Base-by-base conservation (phyloP, 2,888 invertebrate genomes). In the Drosophila austrosaltans region DNA sequence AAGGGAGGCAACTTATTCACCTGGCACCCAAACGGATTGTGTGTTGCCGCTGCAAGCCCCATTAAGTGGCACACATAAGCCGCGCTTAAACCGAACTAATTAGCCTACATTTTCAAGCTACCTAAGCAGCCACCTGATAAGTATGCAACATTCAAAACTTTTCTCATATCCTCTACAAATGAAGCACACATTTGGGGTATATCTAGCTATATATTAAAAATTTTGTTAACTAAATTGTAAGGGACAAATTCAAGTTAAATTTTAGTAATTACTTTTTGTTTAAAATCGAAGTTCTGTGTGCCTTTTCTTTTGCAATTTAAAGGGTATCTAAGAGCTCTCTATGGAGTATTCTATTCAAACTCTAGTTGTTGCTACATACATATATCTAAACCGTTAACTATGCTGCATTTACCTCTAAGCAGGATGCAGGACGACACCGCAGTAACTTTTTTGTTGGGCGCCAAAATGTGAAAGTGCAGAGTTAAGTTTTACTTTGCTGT, bases 61-160 rank as follows among this genome's bases (percentile, higher is more conserved):
- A 74, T 72, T 73, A 85, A 82, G 68, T 69, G 71, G 44, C 69
- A 60, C 69, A 60, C 72, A 77, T 81, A 81, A 84, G 87, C 69
- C 67, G 42, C 66, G 79, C 61, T 80, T 80, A 80, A 87, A 83
- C 76, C 77, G 88, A 82, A 75, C 88, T 85, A 83, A 87, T 83
- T 83, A 85, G 88, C 83, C 82, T 76, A 83, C 70, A 87, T 87
- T 85, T 78, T 61, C 64, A 71, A 69, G 72, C 65, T 53, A 82
- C 72, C 65, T 75, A 56, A 61, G 54, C 69, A 62, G 83, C 70
- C 85, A 85, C 80, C 85, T 82, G 82, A 69, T 74, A 71, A 81
- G 77, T 64, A 61, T 22, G 74, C 72, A 59, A 57, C 66, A 76
- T 69, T 44, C 53, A 42, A 56, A 30, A 59, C n/a, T 28, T 10